Percentiles rank a stretch among this genome's conserved stretches.
phyloP scores from a whole-genome alignment of 2,888 invertebrate species.

The Dusona sp. region DNA sequence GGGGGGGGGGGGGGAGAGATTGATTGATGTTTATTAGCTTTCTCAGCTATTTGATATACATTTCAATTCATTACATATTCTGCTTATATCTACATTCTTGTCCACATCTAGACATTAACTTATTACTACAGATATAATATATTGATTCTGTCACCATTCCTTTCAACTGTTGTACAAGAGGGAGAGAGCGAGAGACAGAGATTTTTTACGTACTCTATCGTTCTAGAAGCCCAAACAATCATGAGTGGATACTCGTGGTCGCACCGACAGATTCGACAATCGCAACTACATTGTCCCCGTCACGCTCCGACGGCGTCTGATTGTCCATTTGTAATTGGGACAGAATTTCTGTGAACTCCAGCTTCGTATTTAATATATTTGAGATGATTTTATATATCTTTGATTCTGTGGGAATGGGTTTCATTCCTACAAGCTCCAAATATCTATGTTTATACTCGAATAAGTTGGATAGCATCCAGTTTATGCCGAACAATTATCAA shows the following conservation, averaged over 20 bases:
- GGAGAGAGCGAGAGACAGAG: constrained; percentile 23
- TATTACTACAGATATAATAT: too few relatives aligned
- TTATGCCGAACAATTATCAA: constrained; percentile 19
- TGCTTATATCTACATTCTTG: too few relatives aligned
- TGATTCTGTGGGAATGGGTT: background rate
- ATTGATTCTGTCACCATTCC: too few relatives aligned
- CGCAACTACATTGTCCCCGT: constrained; percentile 76
- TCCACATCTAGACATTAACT: too few relatives aligned
- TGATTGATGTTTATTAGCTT: too few relatives aligned
- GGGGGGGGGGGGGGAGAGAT: background rate
- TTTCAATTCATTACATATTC: too few relatives aligned
- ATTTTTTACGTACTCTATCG: constrained; percentile 19
- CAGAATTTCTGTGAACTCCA: constrained; percentile 81
- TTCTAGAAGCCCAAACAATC: constrained; percentile 33
- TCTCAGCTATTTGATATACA: too few relatives aligned
- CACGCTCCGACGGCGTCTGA: constrained; percentile 82
- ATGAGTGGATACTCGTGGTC: constrained; percentile 64
- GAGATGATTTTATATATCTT: background rate
- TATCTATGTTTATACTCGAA: background rate
- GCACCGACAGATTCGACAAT: constrained; percentile 79
- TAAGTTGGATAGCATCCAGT: constrained; percentile 18
- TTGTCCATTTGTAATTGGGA: constrained; percentile 82
- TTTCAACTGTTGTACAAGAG: too few relatives aligned
- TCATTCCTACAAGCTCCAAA: background rate
- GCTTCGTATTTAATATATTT: constrained; percentile 56